Evolutionary conservation across 2,888 invertebrate genomes (phyloP).

Genomic region (Pogonocherus hispidulus): DNA sequence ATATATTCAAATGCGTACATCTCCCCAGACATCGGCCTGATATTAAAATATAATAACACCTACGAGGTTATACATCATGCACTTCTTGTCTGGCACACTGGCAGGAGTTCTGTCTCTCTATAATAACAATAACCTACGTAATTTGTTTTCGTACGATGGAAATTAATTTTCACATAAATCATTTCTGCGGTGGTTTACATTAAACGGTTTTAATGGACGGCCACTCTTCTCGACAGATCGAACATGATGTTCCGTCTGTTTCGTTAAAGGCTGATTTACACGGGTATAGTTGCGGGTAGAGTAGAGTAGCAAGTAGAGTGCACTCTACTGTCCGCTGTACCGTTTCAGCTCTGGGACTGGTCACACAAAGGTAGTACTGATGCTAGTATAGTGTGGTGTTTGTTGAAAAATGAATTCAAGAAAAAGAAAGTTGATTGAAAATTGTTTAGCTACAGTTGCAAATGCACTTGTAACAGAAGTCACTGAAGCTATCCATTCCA

Average conservation of each 20-base stretch:
- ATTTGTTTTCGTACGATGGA: conserved; percentile 52
- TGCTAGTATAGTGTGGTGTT: too few species aligned
- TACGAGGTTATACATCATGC: conserved; percentile 50
- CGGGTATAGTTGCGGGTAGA: too few species aligned
- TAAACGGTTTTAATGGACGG: conserved; percentile 3
- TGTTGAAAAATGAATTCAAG: too few species aligned
- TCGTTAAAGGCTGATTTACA: too few species aligned
- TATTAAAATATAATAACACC: conserved; percentile 67
- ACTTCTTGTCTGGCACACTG: conserved; percentile 34
- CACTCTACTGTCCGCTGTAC: too few species aligned
- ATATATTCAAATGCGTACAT: conserved; percentile 59
- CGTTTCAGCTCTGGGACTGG: too few species aligned
- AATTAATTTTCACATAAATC: conserved; percentile 56
- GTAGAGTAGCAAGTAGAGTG: too few species aligned
- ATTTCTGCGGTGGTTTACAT: conserved; percentile 23
- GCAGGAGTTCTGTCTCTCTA: conserved; percentile 41
- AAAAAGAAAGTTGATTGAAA: too few species aligned
- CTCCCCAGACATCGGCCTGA: conserved; percentile 60
- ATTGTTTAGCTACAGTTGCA: too few species aligned
- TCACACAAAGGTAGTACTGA: too few species aligned
- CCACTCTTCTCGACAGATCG: neutral
- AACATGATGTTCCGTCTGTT: neutral
- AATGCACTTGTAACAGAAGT: too few species aligned
- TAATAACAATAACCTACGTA: conserved; percentile 52
- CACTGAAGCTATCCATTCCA: too few species aligned